Evolutionary conservation across 2,797 vertebrate species (phyloP), one percentile per base, ranked within the genome.

Genomic region (Micrastur ruficollis): DNA sequence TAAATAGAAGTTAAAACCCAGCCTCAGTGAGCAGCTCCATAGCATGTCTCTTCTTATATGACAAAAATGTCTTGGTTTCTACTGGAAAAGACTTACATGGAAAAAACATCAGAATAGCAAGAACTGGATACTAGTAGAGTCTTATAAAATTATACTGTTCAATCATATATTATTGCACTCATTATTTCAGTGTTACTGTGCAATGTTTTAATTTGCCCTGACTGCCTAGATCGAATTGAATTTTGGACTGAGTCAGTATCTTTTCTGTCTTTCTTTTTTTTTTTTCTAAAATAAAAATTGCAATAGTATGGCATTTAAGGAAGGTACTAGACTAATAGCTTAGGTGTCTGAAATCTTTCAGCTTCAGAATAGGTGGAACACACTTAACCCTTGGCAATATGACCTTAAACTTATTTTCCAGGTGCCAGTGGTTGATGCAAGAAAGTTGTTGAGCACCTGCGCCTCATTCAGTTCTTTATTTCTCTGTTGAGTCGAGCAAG

Each of bases 381-480:
- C 6, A 16, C 46, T 94, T 89, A 89, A 92, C 22, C 59, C 53
- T 44, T 68, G 42, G 59, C 27, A 94, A 81, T 25, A 46, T 8
- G 18, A 49, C 36, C 46, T 85, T 82, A 92, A 87, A 85, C 38
- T 42, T 85, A 52, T 93, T 95, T 94, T 93, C 49, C 68, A 92
- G 75, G 52, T 87, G 61, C 40, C 46, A 53, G 49, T 14, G 86
- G 84, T 74, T 56, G 70, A 89, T n/a, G 61, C 91, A 81, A 89
- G 56, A 63, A 94, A 90, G 71, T 84, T 38, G 56, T 61, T 90
- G 88, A 94, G 49, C 49, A 88, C 86, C 71, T 85, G 61, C 62
- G 46, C 19, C 46, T 91, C 79, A 70, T 92, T 81, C 85, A 44
- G 36, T 42, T 89, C 27, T 9, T 86, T 50, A 81, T 95, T 78